phyloP scores from a whole-genome alignment of 2,113 vertebrate genomes.

The Onychorhynchus coronatus region DNA sequence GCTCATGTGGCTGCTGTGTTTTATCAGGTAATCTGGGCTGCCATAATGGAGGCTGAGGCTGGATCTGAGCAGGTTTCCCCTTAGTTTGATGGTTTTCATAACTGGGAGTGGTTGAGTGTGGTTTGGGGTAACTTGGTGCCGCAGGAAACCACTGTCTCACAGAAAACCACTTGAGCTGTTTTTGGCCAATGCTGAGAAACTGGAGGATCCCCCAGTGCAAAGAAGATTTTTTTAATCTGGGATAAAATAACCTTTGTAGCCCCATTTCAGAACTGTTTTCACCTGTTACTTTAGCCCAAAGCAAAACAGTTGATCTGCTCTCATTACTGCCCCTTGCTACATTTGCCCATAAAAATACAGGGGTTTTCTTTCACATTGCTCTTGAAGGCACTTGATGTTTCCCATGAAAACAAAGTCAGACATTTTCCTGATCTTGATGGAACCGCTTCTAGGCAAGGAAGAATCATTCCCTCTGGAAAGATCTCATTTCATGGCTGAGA shows the following conservation, averaged over 20 bases:
- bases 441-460: background rate
- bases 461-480: background rate
- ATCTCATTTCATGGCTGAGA: background rate
- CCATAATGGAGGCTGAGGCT: background rate
- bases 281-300: background rate
- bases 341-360: background rate
- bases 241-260: background rate
- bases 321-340: background rate
- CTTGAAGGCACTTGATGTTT: background rate
- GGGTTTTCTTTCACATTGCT: background rate
- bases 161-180: background rate
- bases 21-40: background rate
- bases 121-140: background rate
- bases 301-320: background rate
- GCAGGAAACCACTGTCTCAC: background rate
- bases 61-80: background rate
- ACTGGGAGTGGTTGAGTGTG: background rate
- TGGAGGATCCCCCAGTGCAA: background rate
- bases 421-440: background rate
- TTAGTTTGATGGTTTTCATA: background rate
- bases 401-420: background rate
- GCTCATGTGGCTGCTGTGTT: background rate
- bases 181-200: background rate
- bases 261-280: background rate
- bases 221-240: background rate